Evolutionary conservation across 2,888 invertebrate species (phyloP).

Genomic region (Periphyllus acericola): DNA sequence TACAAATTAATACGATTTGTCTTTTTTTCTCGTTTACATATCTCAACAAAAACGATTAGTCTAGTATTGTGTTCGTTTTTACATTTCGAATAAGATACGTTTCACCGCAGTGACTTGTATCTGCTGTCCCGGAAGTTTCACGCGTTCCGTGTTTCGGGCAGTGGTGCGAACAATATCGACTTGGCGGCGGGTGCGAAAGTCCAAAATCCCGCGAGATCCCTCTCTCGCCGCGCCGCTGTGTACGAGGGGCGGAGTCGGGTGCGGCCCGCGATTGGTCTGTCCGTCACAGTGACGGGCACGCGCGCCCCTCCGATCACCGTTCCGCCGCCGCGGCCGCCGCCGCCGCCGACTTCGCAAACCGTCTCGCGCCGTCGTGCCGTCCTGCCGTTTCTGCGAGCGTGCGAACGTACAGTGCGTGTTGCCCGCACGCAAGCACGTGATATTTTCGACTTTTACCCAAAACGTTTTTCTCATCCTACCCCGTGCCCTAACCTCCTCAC

Average conservation of each 20-base stretch:
- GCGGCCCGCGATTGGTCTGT: not conserved
- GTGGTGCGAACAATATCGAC: constrained; percentile 2
- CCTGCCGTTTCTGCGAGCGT: not conserved
- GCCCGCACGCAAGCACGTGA: too few relatives aligned
- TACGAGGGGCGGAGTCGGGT: not conserved
- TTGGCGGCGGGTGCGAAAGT: not conserved
- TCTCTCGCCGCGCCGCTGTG: not conserved
- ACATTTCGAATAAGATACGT: too few relatives aligned
- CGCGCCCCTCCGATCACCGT: not conserved
- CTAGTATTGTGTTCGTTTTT: too few relatives aligned
- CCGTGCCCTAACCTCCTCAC: too few relatives aligned
- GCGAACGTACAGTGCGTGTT: not conserved
- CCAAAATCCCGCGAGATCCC: not conserved
- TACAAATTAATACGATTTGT: too few relatives aligned
- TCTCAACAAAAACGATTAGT: too few relatives aligned
- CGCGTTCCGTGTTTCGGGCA: too few relatives aligned
- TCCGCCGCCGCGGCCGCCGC: not conserved
- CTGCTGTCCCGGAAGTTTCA: too few relatives aligned
- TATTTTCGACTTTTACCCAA: too few relatives aligned
- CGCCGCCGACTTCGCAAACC: not conserved
- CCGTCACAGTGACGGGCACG: not conserved
- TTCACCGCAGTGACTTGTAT: too few relatives aligned
- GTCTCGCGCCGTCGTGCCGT: constrained; percentile 1
- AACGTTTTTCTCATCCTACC: too few relatives aligned
- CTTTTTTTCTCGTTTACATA: too few relatives aligned